Conservation (phyloP, 1,140 invertebrate species). For the Drosophila pseudoananassae region DNA sequence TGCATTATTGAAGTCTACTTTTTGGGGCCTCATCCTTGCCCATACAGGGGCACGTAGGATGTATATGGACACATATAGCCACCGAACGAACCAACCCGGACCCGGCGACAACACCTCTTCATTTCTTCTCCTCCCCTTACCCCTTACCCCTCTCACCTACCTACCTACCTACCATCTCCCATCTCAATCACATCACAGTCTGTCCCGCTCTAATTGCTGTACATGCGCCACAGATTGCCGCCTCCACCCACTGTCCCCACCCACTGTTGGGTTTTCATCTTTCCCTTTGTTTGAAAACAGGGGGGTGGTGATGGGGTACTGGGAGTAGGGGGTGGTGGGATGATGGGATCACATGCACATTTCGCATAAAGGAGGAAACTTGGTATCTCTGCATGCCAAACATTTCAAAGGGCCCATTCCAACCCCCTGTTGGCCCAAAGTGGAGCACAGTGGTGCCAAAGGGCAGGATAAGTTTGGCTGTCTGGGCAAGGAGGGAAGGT, state of each 20-base stretch:
- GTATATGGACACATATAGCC: slow-evolving; percentile 33
- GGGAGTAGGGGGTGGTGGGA: background rate
- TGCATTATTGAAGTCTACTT: slow-evolving; percentile 26
- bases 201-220: slow-evolving; percentile 73
- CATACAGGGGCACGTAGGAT: slow-evolving; percentile 1
- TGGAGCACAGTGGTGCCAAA: slow-evolving; percentile 31
- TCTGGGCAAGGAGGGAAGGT: too few species aligned
- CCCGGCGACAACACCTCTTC: slow-evolving; percentile 11
- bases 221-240: slow-evolving; percentile 44
- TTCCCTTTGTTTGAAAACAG: slow-evolving; percentile 48
- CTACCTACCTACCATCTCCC: too few species aligned
- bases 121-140: background rate
- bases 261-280: slow-evolving; percentile 8
- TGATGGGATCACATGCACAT: slow-evolving; percentile 25
- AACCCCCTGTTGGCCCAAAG: slow-evolving; percentile 31
- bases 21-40: background rate
- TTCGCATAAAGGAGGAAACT: slow-evolving; percentile 38
- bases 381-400: slow-evolving; percentile 74
- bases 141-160: background rate
- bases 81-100: slow-evolving; percentile 33
- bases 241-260: background rate
- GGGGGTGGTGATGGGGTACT: background rate
- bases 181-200: slow-evolving; percentile 26
- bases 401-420: slow-evolving; percentile 41
- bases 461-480: too few species aligned